These are phyloP conservation scores for Hexactinellida sp. DNA, from an alignment of 37 sponge, comb jelly and placozoan species.

Conservation along the genomic window DNA sequence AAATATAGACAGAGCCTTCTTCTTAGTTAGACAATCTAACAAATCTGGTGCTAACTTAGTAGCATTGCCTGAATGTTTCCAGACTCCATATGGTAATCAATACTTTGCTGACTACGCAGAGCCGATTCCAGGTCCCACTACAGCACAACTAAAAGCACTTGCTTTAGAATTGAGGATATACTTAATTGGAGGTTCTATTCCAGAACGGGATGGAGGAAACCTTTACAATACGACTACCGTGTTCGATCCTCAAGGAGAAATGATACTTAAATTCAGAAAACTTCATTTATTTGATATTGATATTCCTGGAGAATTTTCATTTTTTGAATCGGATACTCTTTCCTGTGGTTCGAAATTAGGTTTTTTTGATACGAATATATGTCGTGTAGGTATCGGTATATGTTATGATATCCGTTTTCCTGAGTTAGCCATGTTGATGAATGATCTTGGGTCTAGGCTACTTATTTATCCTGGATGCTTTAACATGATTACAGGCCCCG, in stretches of 20 bases:
- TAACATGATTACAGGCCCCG: slow-evolving; percentile 93
- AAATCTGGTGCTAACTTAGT: slow-evolving; percentile 64
- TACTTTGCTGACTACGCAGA: slow-evolving; percentile 86
- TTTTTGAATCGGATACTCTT: slow-evolving; percentile 70
- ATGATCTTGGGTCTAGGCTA: slow-evolving; percentile 48
- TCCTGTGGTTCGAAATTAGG: slow-evolving; percentile 46
- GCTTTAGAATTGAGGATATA: slow-evolving; percentile 71
- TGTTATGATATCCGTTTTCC: slow-evolving; percentile 90
- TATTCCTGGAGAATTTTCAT: slow-evolving; percentile 80
- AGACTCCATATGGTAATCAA: slow-evolving; percentile 79
- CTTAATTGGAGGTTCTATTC: slow-evolving; percentile 86
- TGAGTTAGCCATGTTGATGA: slow-evolving; percentile 57
- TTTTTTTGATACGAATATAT: slow-evolving; percentile 65
- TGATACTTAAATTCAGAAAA: slow-evolving; percentile 82
- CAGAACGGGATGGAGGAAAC: slow-evolving; percentile 67
- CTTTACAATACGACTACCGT: slow-evolving; percentile 76
- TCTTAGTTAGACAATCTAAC: slow-evolving; percentile 52
- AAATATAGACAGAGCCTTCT: slow-evolving; percentile 52
- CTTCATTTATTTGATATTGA: slow-evolving; percentile 96
- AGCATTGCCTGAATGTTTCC: slow-evolving; percentile 91
- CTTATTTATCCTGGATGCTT: slow-evolving; percentile 83
- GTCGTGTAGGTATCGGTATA: slow-evolving; percentile 86
- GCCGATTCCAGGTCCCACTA: slow-evolving; percentile 55
- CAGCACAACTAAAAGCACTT: slow-evolving; percentile 32
- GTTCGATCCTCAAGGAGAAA: slow-evolving; percentile 60